These are phyloP conservation scores for Schlechtendalia chinensis DNA, from an alignment of 1,140 invertebrate genomes.

Conservation along the genomic window DNA sequence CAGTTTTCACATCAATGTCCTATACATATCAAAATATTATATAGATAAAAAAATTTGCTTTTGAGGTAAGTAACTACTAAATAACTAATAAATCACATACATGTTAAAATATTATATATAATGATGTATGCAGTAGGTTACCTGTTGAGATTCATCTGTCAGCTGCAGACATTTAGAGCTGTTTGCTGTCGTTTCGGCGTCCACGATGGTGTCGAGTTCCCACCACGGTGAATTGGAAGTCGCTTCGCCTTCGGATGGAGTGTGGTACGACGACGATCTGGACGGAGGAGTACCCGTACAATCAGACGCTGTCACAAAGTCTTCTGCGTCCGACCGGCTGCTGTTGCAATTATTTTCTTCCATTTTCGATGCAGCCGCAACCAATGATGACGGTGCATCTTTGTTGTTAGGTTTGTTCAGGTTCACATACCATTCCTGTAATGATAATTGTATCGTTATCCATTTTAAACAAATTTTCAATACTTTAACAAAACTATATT, in stretches of 20 bases:
- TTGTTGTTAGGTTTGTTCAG: constrained; percentile 5
- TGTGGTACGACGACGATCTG: constrained; percentile 66
- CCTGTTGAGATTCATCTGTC: constrained; percentile 39
- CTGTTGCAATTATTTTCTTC: constrained; percentile 18
- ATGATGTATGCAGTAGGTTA: no score
- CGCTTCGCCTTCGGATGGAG: constrained; percentile 65
- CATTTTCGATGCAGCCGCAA: neutral
- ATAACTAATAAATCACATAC: no score
- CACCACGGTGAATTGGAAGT: constrained; percentile 59
- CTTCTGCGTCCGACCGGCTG: constrained; percentile 57
- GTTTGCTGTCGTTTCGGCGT: constrained; percentile 40
- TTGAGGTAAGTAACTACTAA: no score
- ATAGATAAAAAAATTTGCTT: no score
- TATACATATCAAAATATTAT: neutral
- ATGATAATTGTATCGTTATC: neutral
- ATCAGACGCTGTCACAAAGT: constrained; percentile 70
- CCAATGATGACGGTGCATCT: neutral
- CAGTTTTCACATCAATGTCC: constrained; percentile 7
- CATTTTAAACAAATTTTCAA: no score
- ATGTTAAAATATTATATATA: no score
- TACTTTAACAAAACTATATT: no score
- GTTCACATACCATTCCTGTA: constrained; percentile 38
- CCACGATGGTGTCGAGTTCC: constrained; percentile 55
- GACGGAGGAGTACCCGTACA: constrained; percentile 65
- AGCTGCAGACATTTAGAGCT: constrained; percentile 13